Evolutionary conservation across 2,888 invertebrate species (phyloP).

Genomic region (Erebia aethiops): DNA sequence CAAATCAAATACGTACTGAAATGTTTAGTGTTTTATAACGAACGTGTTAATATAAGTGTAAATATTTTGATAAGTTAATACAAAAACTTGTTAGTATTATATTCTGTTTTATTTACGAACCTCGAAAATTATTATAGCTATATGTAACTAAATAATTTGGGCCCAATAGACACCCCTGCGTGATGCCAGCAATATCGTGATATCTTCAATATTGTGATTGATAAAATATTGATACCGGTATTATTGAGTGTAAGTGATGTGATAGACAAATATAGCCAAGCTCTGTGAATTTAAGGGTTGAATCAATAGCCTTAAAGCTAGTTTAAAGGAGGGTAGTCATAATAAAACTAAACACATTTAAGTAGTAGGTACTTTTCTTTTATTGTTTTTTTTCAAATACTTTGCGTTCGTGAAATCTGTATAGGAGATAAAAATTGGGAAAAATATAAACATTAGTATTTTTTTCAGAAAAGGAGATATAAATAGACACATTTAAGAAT

Average conservation of each 20-base stretch:
- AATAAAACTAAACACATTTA: conserved; percentile 1
- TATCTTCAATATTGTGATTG: too few relatives aligned
- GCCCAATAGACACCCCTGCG: too few relatives aligned
- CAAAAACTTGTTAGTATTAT: conserved; percentile 42
- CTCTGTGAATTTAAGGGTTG: background rate
- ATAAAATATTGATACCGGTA: too few relatives aligned
- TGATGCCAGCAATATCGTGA: too few relatives aligned
- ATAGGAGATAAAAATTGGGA: conserved; percentile 18
- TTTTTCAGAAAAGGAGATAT: conserved; percentile 6
- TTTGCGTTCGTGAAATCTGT: conserved; percentile 14
- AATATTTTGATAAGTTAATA: conserved; percentile 62
- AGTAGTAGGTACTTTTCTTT: background rate
- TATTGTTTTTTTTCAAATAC: background rate
- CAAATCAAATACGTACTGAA: conserved; percentile 11
- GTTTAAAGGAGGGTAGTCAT: background rate
- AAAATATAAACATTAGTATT: conserved; percentile 14
- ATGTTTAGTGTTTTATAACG: conserved; percentile 38
- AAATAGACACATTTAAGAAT: conserved; percentile 10
- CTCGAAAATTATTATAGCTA: background rate
- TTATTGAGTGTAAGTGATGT: too few relatives aligned
- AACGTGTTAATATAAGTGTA: conserved; percentile 49
- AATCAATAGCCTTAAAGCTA: too few relatives aligned
- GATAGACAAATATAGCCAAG: background rate
- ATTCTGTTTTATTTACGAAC: conserved; percentile 33
- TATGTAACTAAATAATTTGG: too few relatives aligned